Base-by-base conservation (phyloP, 1,140 invertebrate species). In the Temnothorax longispinosus region DNA sequence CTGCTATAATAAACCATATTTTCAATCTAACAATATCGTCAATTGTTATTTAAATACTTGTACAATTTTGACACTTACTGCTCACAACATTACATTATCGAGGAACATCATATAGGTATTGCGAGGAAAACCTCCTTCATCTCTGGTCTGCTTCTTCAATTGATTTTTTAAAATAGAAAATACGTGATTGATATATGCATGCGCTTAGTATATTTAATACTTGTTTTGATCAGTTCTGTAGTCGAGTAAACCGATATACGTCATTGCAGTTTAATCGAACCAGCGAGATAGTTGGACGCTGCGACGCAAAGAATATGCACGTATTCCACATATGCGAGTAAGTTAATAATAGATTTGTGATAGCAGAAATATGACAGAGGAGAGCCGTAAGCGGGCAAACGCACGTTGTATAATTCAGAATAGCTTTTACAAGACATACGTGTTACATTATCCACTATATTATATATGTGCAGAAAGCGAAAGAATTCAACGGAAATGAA, bases 141-240 rank as follows among this genome's bases (percentile, higher is more conserved):
- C 11, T 60, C 11, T 60, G n/a, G 3, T 41, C 27, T 69, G 27
- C 27, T 82, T 15, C 21, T 58, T 44, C 11, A 47, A 18, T 1
- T 1, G 13, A 82, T 35, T 72, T 60, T 58, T 74, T 35, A 47
- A 72, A 72, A 62, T 7, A 13, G 13, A 72, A 35, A 58, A 74
- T 15, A 50, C 8, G 15, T 10, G n/a, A 47, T 78, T 56, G 15
- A 52, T 72, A 50, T 13, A 3, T 32, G 11, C 2, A 7, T 11
- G 11, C 35, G 35, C n/a, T 65, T 86, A 89, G 85, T 88, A 86
- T 74, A 80, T 74, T 89, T 89, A 86, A 89, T 85, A 78, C 56
- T 86, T 35, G 11, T 32, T 60, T 50, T 10, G 35, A 62, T 86
- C 56, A 4, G 10, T 35, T 38, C 35, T 15, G 27, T 6, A 58